Percentiles rank a stretch among this genome's conserved stretches.
phyloP scores from a whole-genome alignment of 2,113 vertebrate species.

The Dromiciops gliroides region DNA sequence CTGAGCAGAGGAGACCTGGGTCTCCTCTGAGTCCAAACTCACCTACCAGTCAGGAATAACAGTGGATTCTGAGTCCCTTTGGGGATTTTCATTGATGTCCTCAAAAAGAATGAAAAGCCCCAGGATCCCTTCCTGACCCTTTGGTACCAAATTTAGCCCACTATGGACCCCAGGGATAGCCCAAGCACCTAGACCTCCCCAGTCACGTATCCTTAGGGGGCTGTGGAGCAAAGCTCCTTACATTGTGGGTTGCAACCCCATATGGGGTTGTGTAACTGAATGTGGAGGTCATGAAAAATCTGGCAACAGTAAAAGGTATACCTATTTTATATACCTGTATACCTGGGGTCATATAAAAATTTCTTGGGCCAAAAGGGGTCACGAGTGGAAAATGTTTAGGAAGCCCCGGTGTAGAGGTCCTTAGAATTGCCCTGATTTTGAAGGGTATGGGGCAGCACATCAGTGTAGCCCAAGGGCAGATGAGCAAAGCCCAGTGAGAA shows the following conservation, averaged over 20 bases:
- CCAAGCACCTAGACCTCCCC: not conserved
- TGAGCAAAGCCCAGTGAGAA: no score
- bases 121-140: not conserved
- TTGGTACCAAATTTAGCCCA: not conserved
- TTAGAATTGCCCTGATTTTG: not conserved
- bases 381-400: no score
- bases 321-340: no score
- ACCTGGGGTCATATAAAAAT: no score
- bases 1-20: not conserved
- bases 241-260: no score
- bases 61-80: slow-evolving; percentile 17
- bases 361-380: no score
- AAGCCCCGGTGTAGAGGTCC: no score
- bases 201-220: not conserved
- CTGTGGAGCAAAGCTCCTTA: no score
- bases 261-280: no score
- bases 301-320: no score
- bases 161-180: not conserved
- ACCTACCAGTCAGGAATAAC: not conserved
- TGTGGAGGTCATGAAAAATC: no score
- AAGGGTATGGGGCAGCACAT: not conserved
- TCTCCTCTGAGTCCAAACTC: not conserved
- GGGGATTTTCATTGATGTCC: slow-evolving; percentile 26
- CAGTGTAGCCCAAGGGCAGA: not conserved
- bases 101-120: slow-evolving; percentile 30